phyloP scores from a whole-genome alignment of 92 coral and sea anemone genomes.

The Meandrina meandrites region DNA sequence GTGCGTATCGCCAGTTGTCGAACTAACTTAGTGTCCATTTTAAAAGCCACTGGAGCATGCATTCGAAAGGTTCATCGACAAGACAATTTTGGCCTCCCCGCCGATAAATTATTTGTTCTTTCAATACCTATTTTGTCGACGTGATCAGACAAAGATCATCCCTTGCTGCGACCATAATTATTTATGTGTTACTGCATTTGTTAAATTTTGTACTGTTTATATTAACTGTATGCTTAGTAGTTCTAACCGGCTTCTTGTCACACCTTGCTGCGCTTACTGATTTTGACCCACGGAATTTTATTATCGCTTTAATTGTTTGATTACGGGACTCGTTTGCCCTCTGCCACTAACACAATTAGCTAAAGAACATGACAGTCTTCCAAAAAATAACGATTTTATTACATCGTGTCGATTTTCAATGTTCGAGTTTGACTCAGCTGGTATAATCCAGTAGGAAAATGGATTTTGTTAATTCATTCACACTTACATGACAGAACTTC shows the following conservation, averaged over 20 bases:
- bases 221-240: not conserved
- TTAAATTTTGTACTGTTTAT: conserved; percentile 19
- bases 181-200: not conserved
- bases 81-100: not conserved
- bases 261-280: not conserved
- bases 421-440: conserved; percentile 1
- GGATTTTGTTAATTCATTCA: not conserved
- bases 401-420: not conserved
- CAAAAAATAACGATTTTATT: not conserved
- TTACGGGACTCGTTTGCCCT: not conserved
- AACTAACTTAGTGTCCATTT: not conserved
- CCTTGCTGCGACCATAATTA: not conserved
- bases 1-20: conserved; percentile 8
- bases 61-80: not conserved
- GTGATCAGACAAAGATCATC: not conserved
- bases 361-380: not conserved
- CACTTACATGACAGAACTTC: conserved; percentile 31
- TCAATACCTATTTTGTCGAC: not conserved
- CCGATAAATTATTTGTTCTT: not conserved
- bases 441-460: not conserved
- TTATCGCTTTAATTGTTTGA: conserved; percentile 14
- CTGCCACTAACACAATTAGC: not conserved
- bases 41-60: not conserved
- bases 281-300: conserved; percentile 3
- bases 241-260: not conserved